Base-by-base conservation (phyloP, 1,140 invertebrate species). In the Phymorhynchus buccinoides region DNA sequence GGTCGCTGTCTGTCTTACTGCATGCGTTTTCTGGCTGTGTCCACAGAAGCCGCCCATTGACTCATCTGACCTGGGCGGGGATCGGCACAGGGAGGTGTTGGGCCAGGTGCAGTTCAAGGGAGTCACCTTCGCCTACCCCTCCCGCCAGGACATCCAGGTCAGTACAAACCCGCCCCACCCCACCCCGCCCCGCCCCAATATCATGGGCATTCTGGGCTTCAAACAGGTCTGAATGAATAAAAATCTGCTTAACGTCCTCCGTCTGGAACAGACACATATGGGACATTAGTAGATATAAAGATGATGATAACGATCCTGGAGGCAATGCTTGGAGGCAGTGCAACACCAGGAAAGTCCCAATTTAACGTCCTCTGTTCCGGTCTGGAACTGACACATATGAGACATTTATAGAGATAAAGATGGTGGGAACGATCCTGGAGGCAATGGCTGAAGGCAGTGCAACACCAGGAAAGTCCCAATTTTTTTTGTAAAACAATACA, bases 81-180 rank as follows among this genome's bases (percentile, higher is more conserved):
- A 95, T 77, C 94, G 95, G 1, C 94, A 95, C 0, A 1, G 42
- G 0, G 52, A 71, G 12, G 81, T 93, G 16, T 84, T 89, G n/a
- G 96, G 96, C 0, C 93, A 96, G 87, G 96, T 98, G 62, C 93
- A 95, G 85, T 96, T 98, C 89, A 94, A 95, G 84, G 95, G 96
- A 89, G 95, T 98, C 0, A 85, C 92, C 52, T 95, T 95, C 88
- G 52, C 84, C 27, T 98, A 98, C 93, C 97, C 97, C 2, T 95
- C 96, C 0, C 94, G 97, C 83, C 93, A 95, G 52, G 96, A 96
- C 90, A 95, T 97, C 4, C 84, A 88, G 87, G 90, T 88, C 22
- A 81, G 77, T 41, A 32, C 14, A 39, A 32, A 18, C n/a, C 6
- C 68, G 27, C 6, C 68, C 7, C 68, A 30, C n/a, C 6, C 68